Conservation (phyloP, 2,888 invertebrate species). For the Habroteleia sp. region DNA sequence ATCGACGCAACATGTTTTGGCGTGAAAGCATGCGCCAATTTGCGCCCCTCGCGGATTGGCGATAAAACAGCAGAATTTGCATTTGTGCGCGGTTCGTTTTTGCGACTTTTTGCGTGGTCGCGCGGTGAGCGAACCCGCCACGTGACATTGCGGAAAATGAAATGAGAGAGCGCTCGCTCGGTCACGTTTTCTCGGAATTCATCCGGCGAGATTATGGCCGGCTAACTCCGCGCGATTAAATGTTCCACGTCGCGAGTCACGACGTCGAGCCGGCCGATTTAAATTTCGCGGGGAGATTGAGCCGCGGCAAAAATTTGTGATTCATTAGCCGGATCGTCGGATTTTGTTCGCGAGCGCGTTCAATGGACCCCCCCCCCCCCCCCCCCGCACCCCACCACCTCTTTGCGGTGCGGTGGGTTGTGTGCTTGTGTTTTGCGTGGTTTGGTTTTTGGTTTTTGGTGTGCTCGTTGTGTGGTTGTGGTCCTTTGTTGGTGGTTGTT, state of each 20-base stretch:
- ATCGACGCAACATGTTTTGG: too few relatives aligned
- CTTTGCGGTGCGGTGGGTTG: too few relatives aligned
- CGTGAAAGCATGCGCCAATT: slow-evolving; percentile 27
- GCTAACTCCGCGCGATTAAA: slow-evolving; percentile 54
- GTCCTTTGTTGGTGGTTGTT: too few relatives aligned
- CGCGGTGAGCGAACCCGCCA: slow-evolving; percentile 56
- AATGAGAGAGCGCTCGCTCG: slow-evolving; percentile 54
- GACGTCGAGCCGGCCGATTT: slow-evolving; percentile 45
- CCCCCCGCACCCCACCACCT: too few relatives aligned
- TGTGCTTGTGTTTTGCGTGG: too few relatives aligned
- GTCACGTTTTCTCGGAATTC: slow-evolving; percentile 62
- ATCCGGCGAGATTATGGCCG: slow-evolving; percentile 53
- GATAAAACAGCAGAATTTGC: slow-evolving; percentile 33
- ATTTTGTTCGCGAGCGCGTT: slow-evolving; percentile 35
- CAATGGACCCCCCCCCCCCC: slow-evolving; percentile 35
- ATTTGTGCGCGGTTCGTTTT: slow-evolving; percentile 16
- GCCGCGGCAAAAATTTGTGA: slow-evolving; percentile 46
- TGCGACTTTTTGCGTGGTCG: slow-evolving; percentile 33
- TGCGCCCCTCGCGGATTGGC: slow-evolving; percentile 10
- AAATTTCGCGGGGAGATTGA: slow-evolving; percentile 50
- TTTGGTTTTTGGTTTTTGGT: slow-evolving; percentile 24
- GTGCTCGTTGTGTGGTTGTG: too few relatives aligned
- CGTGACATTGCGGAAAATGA: slow-evolving; percentile 62
- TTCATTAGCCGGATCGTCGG: slow-evolving; percentile 51
- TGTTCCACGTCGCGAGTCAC: slow-evolving; percentile 60